Evolutionary conservation across 2,888 invertebrate genomes (phyloP), one percentile per base, ranked within the genome.

Genomic region (Caenorhabditis sinica): DNA sequence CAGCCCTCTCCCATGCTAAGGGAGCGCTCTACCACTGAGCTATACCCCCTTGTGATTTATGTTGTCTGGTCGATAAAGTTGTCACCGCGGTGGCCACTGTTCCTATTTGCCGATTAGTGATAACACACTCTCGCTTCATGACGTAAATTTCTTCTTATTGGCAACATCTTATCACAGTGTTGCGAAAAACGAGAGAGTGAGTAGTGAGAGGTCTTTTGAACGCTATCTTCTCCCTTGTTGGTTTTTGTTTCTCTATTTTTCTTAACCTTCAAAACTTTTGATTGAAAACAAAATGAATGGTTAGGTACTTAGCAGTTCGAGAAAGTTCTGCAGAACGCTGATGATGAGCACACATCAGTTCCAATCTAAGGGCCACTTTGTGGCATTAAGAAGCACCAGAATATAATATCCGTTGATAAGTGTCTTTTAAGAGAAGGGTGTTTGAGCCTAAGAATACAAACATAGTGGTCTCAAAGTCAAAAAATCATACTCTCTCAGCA

Each of bases 21-120:
- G 86, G 89, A 89, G 89, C 89, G 89, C 89, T 89, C 89, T 89
- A 89, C 89, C 89, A 85, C 88, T 88, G 88, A 88, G 87, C 88
- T 88, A 88, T 86, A 87, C 82, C 88, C 88, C 88, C 60, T 2
- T 3, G 15, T 25, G 15, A 9, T 15, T 28, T 3, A 23, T 28
- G 56, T 28, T 56, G 15, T 56, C 56, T 56, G 25, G 28, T 56
- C 28, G 4, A 28, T 28, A 25, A 56, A 56, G 15, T 56, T 56
- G 40, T 40, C 40, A 15, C 28, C 15, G 25, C 25, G 23, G 23
- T 23, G 2, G 20, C 20, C 20, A 11, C 51, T 56, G 56, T 56
- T 56, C 28, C 49, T 28, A 56, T 56, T 56, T 28, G 56, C 56
- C 56, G 28, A 49, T 49, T 28, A 56, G 15, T 56, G 56, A 56